Evolutionary conservation across 2,797 vertebrate species (phyloP), one percentile per base, ranked within the genome.

Genomic region (Rhadinocentrus ornatus): DNA sequence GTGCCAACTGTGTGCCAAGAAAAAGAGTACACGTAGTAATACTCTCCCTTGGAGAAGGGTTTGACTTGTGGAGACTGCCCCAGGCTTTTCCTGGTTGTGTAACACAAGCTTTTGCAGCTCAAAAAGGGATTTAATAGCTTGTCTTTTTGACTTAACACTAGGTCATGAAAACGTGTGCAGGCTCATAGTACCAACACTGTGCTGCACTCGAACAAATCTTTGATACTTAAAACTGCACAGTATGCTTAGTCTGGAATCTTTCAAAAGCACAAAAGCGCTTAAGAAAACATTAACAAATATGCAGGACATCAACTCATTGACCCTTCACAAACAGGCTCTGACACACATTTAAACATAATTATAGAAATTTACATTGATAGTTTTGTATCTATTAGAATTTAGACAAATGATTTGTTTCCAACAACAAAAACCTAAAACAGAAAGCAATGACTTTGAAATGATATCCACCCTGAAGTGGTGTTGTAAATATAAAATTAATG

Each of bases 1-100:
- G 76, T 89, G 77, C 75, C 80, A 72, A 62, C 58, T 29, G 37
- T n/a, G 50, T 67, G 81, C 82, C 86, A 84, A 86, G 75, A 83
- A 85, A 84, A 84, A 69, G 48, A 73, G 26, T 41, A 62, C 82
- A 77, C 80, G 62, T 55, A 75, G 85, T 81, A 71, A 85, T 60
- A 32, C 64, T 73, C 77, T 76, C 77, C 62, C 53, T n/a, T 7
- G 46, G 70, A 78, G 78, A 35, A 27, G 59, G 62, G 73, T 66
- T 66, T 34, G 78, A 75, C 82, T 87, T 73, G 37, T 81, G 68
- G 46, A 76, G 72, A 74, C 32, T 35, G 82, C 86, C 67, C 52
- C 77, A 67, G 91, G 86, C 83, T 71, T 80, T 85, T 90, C 84
- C 82, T 81, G 84, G 75, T 84, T 74, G 75, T 87, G 86, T 89